Conservation (phyloP, 2,113 vertebrate species). For the Amblyornis subalaris region DNA sequence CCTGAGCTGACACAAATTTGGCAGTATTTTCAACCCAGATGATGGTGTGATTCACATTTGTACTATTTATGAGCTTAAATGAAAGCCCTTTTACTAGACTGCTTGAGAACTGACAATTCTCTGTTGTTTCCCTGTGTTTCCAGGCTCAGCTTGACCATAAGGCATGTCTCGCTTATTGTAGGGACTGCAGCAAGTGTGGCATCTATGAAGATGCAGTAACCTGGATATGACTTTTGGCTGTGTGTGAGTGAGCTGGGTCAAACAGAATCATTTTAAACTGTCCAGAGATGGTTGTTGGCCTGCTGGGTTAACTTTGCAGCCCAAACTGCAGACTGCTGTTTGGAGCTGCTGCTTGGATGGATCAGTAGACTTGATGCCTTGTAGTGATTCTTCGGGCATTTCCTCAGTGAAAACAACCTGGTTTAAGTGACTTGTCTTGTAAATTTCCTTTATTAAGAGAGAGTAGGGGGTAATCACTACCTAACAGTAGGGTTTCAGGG, state of each 20-base stretch:
- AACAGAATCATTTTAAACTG: background rate
- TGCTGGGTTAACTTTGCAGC: background rate
- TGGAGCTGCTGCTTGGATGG: background rate
- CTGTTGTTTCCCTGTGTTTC: background rate
- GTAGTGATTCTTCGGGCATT: background rate
- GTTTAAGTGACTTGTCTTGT: background rate
- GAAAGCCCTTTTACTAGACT: background rate
- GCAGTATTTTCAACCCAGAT: background rate
- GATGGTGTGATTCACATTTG: background rate
- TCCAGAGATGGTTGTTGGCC: rapidly evolving
- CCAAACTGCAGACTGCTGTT: background rate
- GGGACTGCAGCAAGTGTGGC: background rate
- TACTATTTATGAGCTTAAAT: background rate
- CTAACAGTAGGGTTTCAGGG: background rate
- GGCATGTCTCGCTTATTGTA: background rate
- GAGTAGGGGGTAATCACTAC: background rate
- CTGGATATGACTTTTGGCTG: background rate
- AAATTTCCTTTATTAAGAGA: background rate
- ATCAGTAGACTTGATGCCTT: background rate
- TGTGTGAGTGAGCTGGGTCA: background rate
- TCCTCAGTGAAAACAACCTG: background rate
- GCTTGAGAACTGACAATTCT: background rate
- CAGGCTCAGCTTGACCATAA: background rate
- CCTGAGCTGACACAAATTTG: background rate
- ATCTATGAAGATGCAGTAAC: background rate